Conservation (phyloP, 1,140 invertebrate species). For the Galendromus occidentalis region DNA sequence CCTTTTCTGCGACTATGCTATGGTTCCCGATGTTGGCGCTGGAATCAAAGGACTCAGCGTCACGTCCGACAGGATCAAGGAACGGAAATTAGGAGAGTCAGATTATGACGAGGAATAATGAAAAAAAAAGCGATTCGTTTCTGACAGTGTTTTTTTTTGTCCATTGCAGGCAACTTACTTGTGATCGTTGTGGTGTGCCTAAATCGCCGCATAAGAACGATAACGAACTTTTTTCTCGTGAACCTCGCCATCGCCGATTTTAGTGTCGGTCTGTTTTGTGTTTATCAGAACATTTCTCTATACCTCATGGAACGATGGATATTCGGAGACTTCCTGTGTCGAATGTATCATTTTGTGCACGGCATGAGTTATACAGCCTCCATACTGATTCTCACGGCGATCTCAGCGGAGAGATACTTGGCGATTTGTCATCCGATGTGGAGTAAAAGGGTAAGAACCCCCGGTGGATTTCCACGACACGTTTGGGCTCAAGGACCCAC, state of each 20-base stretch:
- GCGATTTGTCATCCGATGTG: constrained; percentile 60
- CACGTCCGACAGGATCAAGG: too few species aligned
- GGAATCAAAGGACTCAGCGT: too few species aligned
- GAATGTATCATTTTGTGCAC: constrained; percentile 61
- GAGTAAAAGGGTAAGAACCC: constrained; percentile 37
- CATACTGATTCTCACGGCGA: constrained; percentile 55
- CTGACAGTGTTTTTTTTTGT: not conserved
- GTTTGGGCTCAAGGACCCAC: too few species aligned
- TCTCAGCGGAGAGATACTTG: constrained; percentile 58
- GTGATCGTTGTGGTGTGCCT: constrained; percentile 58
- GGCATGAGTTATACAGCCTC: constrained; percentile 57
- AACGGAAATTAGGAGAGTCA: too few species aligned
- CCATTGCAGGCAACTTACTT: constrained; percentile 48
- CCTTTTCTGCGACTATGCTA: too few species aligned
- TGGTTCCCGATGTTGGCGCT: too few species aligned
- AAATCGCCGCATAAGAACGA: constrained; percentile 49
- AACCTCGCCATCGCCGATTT: constrained; percentile 62
- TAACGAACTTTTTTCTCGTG: constrained; percentile 63
- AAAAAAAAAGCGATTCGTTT: too few species aligned
- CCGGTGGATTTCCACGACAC: too few species aligned
- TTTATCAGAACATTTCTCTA: constrained; percentile 56
- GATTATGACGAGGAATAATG: too few species aligned
- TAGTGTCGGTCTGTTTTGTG: constrained; percentile 62
- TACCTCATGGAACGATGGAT: constrained; percentile 53
- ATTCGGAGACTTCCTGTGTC: constrained; percentile 54